Evolutionary conservation across 2,888 invertebrate species (phyloP).

Genomic region (Oscheius onirici): DNA sequence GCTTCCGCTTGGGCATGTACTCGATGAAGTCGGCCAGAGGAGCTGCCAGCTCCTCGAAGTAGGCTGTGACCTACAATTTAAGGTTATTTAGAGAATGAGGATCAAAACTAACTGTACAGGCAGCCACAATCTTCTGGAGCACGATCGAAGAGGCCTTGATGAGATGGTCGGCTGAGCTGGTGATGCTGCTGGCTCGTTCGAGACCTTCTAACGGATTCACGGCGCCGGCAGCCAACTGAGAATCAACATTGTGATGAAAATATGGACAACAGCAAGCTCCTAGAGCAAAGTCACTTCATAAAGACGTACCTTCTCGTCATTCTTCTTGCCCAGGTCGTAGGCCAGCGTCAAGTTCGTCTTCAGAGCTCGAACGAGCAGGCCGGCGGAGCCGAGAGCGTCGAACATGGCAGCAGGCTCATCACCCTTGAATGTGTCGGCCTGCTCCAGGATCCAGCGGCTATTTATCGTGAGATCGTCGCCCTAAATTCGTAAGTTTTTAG

Average conservation of each 20-base stretch:
- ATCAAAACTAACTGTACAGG: neutral
- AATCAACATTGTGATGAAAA: neutral
- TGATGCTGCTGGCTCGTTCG: neutral
- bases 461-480: neutral
- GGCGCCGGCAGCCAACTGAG: neutral
- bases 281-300: neutral
- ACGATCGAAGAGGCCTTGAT: neutral
- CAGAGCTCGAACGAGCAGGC: neutral
- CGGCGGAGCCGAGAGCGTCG: neutral
- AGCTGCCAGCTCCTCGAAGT: neutral
- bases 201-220: neutral
- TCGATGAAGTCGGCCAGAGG: constrained; percentile 4
- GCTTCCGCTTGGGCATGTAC: neutral
- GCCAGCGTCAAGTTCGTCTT: neutral
- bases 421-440: neutral
- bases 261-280: too few species aligned
- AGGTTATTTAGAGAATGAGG: neutral
- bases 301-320: neutral
- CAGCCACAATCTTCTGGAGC: neutral
- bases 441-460: neutral
- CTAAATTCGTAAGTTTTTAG: neutral
- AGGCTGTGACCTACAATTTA: neutral
- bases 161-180: neutral
- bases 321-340: neutral
- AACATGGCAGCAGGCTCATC: neutral